These are phyloP conservation scores for Mola mola DNA, from an alignment of 2,113 vertebrate genomes.

Conservation along the genomic window DNA sequence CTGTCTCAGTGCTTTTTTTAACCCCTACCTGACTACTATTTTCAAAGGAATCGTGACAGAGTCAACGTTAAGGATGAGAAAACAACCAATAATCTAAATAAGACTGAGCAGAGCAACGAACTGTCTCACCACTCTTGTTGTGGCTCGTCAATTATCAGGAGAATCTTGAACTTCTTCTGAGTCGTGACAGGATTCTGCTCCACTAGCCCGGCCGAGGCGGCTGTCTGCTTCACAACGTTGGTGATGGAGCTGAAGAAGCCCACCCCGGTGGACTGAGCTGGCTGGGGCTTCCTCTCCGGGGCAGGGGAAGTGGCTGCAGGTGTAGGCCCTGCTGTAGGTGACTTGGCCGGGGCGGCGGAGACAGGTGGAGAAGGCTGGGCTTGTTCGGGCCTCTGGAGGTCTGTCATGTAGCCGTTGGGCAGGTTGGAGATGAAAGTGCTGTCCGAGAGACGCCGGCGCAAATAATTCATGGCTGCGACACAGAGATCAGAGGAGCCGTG, in stretches of 20 bases:
- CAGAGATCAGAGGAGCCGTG: slow-evolving; percentile 19
- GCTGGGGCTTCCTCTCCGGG: slow-evolving; percentile 77
- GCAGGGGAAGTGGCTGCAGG: slow-evolving; percentile 76
- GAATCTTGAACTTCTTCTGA: slow-evolving; percentile 88
- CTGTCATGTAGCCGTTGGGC: slow-evolving; percentile 95
- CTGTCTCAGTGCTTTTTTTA: slow-evolving; percentile 22
- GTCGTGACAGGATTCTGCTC: slow-evolving; percentile 83
- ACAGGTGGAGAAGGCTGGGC: slow-evolving; percentile 73
- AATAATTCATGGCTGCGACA: slow-evolving; percentile 91
- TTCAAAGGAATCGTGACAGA: slow-evolving; percentile 1
- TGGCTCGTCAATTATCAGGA: slow-evolving; percentile 91
- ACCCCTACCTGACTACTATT: slow-evolving; percentile 16
- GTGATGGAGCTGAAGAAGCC: slow-evolving; percentile 96
- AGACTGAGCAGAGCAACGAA: neutral
- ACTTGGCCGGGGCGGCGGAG: slow-evolving; percentile 71
- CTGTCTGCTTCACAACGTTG: slow-evolving; percentile 94
- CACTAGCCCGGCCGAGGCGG: slow-evolving; percentile 88
- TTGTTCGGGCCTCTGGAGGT: slow-evolving; percentile 87
- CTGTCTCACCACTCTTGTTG: slow-evolving; percentile 91
- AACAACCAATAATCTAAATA: neutral
- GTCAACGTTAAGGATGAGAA: slow-evolving; percentile 1
- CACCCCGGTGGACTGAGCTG: slow-evolving; percentile 68
- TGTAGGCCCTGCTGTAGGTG: slow-evolving; percentile 66
- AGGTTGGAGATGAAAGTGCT: slow-evolving; percentile 97
- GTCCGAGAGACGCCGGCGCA: slow-evolving; percentile 94